These are phyloP conservation scores for Harpalus rufipes DNA, from an alignment of 2,888 invertebrate genomes.

Conservation along the genomic window DNA sequence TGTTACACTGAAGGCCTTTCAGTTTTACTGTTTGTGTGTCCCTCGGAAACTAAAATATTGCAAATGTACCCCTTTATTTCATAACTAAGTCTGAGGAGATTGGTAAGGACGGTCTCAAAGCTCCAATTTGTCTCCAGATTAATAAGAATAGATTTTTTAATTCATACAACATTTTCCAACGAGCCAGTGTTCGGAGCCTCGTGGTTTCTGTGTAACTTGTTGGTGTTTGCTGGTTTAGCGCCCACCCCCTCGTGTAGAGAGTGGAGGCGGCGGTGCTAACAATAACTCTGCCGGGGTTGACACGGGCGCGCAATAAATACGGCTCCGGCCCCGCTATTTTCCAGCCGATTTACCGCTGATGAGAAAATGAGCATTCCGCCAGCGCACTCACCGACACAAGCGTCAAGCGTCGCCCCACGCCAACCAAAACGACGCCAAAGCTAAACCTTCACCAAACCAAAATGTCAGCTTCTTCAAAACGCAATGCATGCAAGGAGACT, in stretches of 20 bases:
- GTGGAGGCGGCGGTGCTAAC: slow-evolving; percentile 73
- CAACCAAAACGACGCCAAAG: slow-evolving; percentile 66
- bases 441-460: slow-evolving; percentile 64
- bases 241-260: background rate
- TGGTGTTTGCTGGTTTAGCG: background rate
- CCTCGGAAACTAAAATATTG: too few species aligned
- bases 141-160: too few species aligned
- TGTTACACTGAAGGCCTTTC: too few species aligned
- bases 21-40: too few species aligned
- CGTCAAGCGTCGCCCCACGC: slow-evolving; percentile 70
- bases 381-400: slow-evolving; percentile 69
- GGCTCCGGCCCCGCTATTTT: slow-evolving; percentile 75
- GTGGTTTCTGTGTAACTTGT: background rate
- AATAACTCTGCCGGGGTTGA: slow-evolving; percentile 77
- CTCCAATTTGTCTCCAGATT: too few species aligned
- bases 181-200: too few species aligned
- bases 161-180: too few species aligned
- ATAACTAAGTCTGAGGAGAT: too few species aligned
- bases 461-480: too few species aligned
- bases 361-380: slow-evolving; percentile 76
- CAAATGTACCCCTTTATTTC: too few species aligned
- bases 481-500: too few species aligned
- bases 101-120: too few species aligned
- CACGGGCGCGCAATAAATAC: slow-evolving; percentile 76
- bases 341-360: slow-evolving; percentile 77